A percentile compares a stretch with the other conserved stretches of the same genome.
Evolutionary conservation across 2,113 vertebrate species (phyloP).

Genomic region (Grallaria varia): DNA sequence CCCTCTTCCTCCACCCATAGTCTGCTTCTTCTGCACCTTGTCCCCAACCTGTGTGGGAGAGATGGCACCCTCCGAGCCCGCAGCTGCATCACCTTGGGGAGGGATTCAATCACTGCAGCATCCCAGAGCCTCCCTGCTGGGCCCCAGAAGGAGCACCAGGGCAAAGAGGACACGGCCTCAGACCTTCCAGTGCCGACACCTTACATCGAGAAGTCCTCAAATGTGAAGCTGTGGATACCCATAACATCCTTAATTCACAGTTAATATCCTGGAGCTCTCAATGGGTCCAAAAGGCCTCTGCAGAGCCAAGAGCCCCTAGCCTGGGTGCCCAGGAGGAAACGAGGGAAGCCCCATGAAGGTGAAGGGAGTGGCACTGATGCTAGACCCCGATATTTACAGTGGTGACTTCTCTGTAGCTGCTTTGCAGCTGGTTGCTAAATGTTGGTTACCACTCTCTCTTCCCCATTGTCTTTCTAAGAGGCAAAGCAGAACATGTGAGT

Average conservation of each 20-base stretch:
- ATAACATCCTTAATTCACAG: not conserved
- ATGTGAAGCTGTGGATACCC: not conserved
- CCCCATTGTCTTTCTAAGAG: not conserved
- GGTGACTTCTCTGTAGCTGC: not conserved
- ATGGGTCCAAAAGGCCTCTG: not conserved
- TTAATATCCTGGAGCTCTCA: not conserved
- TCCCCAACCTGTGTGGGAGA: not conserved
- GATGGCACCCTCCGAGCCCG: not conserved
- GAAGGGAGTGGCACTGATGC: rapidly evolving
- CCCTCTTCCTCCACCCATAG: not conserved
- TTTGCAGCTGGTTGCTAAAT: not conserved
- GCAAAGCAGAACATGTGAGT: not conserved
- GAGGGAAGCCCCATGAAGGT: not conserved
- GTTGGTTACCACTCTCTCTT: not conserved
- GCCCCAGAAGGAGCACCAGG: not conserved
- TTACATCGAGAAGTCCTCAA: not conserved
- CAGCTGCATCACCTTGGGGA: rapidly evolving
- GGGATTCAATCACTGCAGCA: not conserved
- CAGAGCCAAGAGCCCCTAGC: not conserved
- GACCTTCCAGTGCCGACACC: not conserved
- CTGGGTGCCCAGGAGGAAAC: not conserved
- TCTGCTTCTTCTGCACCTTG: not conserved
- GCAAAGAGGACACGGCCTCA: not conserved
- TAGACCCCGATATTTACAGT: rapidly evolving
- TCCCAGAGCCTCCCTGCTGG: not conserved